These are phyloP conservation scores for Pseudochromis fuscus DNA, from an alignment of 2,797 vertebrate genomes.

Conservation along the genomic window DNA sequence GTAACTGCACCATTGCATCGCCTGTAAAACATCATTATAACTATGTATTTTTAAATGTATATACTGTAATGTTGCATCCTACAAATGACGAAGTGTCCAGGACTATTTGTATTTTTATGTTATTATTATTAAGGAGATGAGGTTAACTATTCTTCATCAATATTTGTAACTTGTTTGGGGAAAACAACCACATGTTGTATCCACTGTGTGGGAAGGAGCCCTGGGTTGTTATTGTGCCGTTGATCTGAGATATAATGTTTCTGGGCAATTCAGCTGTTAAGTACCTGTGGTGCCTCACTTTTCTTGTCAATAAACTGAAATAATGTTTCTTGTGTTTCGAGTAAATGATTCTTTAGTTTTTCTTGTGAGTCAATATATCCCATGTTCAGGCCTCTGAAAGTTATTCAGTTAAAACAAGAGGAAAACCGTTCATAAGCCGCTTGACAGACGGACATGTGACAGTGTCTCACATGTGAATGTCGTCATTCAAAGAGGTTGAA, in stretches of 20 bases:
- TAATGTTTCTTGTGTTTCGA: too few relatives aligned
- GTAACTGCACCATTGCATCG: background rate
- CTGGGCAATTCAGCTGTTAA: background rate
- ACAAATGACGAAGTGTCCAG: background rate
- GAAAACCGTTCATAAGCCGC: background rate
- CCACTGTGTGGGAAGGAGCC: too few relatives aligned
- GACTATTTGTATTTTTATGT: background rate
- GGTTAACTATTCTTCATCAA: too few relatives aligned
- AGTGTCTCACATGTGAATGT: background rate
- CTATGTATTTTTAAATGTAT: slow-evolving; percentile 18
- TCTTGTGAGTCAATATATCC: background rate
- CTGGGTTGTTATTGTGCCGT: background rate
- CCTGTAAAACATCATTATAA: too few relatives aligned
- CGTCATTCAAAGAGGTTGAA: background rate
- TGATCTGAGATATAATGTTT: background rate
- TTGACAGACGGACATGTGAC: background rate
- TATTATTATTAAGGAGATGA: background rate
- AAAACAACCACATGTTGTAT: too few relatives aligned
- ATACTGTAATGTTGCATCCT: background rate
- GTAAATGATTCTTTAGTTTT: too few relatives aligned
- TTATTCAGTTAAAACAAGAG: background rate
- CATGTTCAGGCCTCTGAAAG: background rate
- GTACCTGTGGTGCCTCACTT: background rate
- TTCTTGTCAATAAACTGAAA: too few relatives aligned
- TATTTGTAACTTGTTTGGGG: too few relatives aligned